Evolutionary conservation across 1,140 invertebrate species (phyloP), one percentile per base, ranked within the genome.

Genomic region (Achatina immaculata): DNA sequence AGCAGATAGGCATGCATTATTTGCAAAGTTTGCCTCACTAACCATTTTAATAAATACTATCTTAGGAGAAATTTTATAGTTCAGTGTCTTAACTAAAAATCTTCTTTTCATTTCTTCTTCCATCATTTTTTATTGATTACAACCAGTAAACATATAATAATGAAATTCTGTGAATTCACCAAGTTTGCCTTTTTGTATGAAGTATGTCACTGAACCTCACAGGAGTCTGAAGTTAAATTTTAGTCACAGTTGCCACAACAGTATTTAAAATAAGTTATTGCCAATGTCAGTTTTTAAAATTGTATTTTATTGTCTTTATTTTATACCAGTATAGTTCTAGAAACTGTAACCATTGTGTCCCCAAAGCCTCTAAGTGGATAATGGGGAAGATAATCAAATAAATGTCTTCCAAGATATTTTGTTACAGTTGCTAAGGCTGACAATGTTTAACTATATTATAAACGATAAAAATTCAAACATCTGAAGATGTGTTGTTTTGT

Each of bases 381-480:
- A 74, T 51, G 28, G 31, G 45, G 45, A 51, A 19, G 51, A 74
- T 24, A 77, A 77, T 77, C 51, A 77, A 77, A 77, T 77, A 77
- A 77, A 62, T 65, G 74, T 77, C 74, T 77, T 77, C 74, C 74
- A 77, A 62, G 55, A 62, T 74, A 51, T 77, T 77, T 77, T 77
- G 74, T 77, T 77, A 77, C 74, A 62, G 55, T 77, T 77, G 74
- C 74, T 77, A 62, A 62, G 55, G 65, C 55, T 77, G 34, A 62
- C 14, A 62, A 77, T 77, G 31, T 77, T 77, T 77, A 40, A 77
- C 65, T 62, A 62, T 77, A 77, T 51, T 55, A 74, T 74, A 74
- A 74, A 77, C 14, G 48, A 51, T 4, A 77, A 38, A 77, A 16
- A 58, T 14, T 62, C 38, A 28, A 77, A 58, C 36, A 36, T 62